Evolutionary conservation across 2,113 vertebrate genomes (phyloP).

Genomic region (Pongo abelii): DNA sequence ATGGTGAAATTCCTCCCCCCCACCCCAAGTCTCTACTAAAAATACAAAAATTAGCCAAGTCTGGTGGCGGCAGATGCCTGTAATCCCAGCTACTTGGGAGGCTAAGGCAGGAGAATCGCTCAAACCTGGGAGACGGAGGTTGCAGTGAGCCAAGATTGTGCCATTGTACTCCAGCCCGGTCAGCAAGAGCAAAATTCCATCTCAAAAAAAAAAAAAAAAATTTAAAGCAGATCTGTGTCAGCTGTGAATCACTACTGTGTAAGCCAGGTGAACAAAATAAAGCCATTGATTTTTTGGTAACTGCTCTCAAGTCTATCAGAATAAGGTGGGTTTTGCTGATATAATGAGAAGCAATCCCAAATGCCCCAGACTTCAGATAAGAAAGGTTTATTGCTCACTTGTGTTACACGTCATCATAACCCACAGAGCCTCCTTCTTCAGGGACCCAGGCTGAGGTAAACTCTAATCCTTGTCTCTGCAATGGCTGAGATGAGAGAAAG

Average conservation of each 20-base stretch:
- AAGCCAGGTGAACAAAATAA: not conserved
- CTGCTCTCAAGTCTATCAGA: not conserved
- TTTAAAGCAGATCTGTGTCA: not conserved
- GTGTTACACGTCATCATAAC: not conserved
- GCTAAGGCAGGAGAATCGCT: no score
- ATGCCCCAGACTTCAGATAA: not conserved
- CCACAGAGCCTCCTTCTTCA: accelerated
- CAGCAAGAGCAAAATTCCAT: no score
- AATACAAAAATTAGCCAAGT: no score
- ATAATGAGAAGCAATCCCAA: not conserved
- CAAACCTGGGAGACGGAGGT: no score
- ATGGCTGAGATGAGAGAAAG: not conserved
- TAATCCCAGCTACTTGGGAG: no score
- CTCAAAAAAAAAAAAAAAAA: no score
- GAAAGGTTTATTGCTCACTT: not conserved
- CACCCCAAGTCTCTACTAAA: no score
- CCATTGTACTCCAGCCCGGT: no score
- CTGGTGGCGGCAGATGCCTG: no score
- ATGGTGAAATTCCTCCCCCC: no score
- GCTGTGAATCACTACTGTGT: not conserved
- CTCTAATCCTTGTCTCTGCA: not conserved
- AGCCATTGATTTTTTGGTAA: not conserved
- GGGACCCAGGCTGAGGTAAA: not conserved
- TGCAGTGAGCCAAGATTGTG: no score
- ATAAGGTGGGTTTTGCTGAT: no score